Base-by-base conservation (phyloP, 2,888 invertebrate genomes). In the Athrips mouffetella region DNA sequence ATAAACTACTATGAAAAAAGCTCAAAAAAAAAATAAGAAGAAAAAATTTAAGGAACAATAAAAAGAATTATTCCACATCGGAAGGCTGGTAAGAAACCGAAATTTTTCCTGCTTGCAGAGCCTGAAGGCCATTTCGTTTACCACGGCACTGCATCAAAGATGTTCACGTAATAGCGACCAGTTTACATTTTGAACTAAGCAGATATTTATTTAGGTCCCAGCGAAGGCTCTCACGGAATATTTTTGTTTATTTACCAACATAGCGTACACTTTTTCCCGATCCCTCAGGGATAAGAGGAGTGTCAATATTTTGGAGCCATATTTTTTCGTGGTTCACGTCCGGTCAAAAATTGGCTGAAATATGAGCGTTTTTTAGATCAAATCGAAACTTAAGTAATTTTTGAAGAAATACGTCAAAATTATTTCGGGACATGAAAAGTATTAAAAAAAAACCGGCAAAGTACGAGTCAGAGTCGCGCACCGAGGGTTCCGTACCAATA, bases 151-250 rank as follows among this genome's bases (percentile, higher is more conserved):
- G n/a, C 27, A n/a, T 27, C 8, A 5, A 27, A 27, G 27, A 7
- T 27, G 2, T 27, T 8, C 8, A 10, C 27, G 7, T 27, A 4
- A 27, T 27, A 27, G 27, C 11, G n/a, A 20, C n/a, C 5, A 4
- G 21, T 20, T 20, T 20, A 37, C 21, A 21, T 37, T 37, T 18
- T 18, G 21, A 40, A 11, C 40, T 18, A 37, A 40, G 21, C 40
- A 40, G 25, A 25, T 40, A 40, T 40, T 40, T 40, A 40, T 40
- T 40, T 40, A 40, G 40, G 40, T 13, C 40, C 40, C 37, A 18
- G 21, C 18, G 11, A 21, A 8, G 37, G 37, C 37, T 10, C 21
- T 37, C 18, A 10, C n/a, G 37, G n/a, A 20, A 16, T 10, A 10
- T 21, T 37, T 37, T 37, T n/a, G 13, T 37, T 37, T 37, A 37